Evolutionary conservation across 2,888 invertebrate genomes (phyloP).

Genomic region (Antitype chi): DNA sequence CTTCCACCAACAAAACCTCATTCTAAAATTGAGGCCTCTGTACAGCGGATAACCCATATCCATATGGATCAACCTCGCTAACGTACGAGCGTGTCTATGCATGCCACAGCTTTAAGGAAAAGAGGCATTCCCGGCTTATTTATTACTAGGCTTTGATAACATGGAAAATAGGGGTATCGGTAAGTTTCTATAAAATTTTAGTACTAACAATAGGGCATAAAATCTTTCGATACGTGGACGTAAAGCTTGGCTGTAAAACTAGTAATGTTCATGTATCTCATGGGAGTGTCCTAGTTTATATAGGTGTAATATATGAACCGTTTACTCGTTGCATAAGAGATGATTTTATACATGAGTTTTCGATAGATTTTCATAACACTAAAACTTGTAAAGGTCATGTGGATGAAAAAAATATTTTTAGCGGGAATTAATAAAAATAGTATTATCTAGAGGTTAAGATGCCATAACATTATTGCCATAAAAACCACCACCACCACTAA

Average conservation of each 20-base stretch:
- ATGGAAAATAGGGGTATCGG: conserved; percentile 55
- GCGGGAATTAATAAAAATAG: too few relatives aligned
- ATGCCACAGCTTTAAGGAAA: conserved; percentile 42
- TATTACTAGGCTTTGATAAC: conserved; percentile 54
- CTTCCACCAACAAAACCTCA: conserved; percentile 9
- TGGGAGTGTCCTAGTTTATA: conserved; percentile 44
- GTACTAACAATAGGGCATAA: conserved; percentile 57
- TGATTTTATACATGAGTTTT: conserved; percentile 13
- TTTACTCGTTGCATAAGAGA: conserved; percentile 13
- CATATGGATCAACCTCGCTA: conserved; percentile 44
- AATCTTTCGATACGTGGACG: conserved; percentile 57
- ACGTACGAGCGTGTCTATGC: conserved; percentile 40
- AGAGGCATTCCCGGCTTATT: conserved; percentile 41
- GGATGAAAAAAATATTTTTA: not conserved
- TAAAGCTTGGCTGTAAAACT: conserved; percentile 65
- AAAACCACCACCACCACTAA: too few relatives aligned
- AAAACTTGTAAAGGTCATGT: not conserved
- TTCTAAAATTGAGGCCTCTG: conserved; percentile 35
- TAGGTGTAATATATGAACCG: conserved; percentile 38
- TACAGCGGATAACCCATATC: conserved; percentile 25
- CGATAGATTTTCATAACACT: conserved; percentile 17
- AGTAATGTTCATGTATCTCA: conserved; percentile 46
- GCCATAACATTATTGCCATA: too few relatives aligned
- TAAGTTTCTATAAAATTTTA: conserved; percentile 66
- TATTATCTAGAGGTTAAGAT: too few relatives aligned